phyloP scores from a whole-genome alignment of 2,888 invertebrate species.

The Limulus polyphemus region DNA sequence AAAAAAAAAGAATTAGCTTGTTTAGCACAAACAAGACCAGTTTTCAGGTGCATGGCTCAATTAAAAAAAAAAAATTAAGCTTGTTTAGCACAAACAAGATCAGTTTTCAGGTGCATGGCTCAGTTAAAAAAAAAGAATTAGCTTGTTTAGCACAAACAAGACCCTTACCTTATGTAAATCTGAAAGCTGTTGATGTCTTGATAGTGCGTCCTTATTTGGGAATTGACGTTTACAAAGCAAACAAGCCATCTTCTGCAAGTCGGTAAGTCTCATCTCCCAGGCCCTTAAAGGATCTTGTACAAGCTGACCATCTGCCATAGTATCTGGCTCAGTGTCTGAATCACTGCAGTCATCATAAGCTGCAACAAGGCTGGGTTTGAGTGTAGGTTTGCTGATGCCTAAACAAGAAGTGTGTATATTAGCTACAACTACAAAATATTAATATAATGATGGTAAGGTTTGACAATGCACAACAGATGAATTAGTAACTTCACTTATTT shows the following conservation, averaged over 20 bases:
- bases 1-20: neutral
- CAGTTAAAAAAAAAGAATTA: neutral
- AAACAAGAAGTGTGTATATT: too few relatives aligned
- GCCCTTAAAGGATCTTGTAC: conserved; percentile 16
- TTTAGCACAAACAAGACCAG: neutral
- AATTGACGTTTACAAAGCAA: conserved; percentile 90
- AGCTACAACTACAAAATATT: too few relatives aligned
- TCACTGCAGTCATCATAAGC: conserved; percentile 64
- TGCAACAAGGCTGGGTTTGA: conserved; percentile 46
- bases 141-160: neutral
- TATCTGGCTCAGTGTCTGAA: conserved; percentile 48
- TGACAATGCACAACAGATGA: too few relatives aligned
- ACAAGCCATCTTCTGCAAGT: conserved; percentile 79
- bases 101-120: too few relatives aligned
- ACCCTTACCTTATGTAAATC: conserved; percentile 62
- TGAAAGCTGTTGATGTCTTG: conserved; percentile 79
- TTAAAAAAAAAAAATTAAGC: neutral
- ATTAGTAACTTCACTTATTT: too few relatives aligned
- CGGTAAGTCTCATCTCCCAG: conserved; percentile 43
- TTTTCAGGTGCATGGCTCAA: neutral
- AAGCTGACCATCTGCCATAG: conserved; percentile 42
- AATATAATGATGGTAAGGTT: too few relatives aligned
- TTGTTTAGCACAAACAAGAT: neutral
- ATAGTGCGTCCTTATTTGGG: conserved; percentile 70
- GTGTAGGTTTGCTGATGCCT: too few relatives aligned